These are phyloP conservation scores for Hirudo medicinalis DNA, from an alignment of 1,140 invertebrate species.

Conservation along the genomic window DNA sequence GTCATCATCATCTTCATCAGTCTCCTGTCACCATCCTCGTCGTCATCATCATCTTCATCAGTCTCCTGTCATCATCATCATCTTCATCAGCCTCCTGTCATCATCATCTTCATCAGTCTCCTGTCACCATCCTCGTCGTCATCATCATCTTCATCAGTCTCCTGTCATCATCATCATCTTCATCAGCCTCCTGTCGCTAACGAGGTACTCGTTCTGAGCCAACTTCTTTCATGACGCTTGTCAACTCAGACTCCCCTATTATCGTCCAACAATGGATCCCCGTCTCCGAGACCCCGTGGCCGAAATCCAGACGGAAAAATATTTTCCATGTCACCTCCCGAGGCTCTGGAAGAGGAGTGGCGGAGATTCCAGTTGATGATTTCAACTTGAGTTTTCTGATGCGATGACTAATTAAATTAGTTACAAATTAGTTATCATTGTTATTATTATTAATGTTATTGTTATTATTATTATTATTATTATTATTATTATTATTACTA, in stretches of 20 bases:
- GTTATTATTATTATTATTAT: neutral
- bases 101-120: neutral
- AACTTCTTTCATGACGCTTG: no score
- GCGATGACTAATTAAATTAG: no score
- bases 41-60: conserved; percentile 17
- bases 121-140: neutral
- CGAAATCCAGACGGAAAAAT: no score
- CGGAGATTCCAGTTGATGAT: no score
- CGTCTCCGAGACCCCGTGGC: no score
- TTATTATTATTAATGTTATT: neutral
- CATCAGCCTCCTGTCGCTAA: neutral
- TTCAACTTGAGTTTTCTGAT: no score
- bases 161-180: conserved; percentile 2
- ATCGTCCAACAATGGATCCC: no score
- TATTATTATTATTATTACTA: conserved; percentile 2
- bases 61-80: conserved; percentile 6
- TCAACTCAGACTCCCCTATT: no score
- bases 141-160: conserved; percentile 1
- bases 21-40: conserved; percentile 10
- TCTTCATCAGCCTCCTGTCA: neutral
- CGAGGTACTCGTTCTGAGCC: conserved; percentile 6
- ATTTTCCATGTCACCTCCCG: no score
- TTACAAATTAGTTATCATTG: neutral
- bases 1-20: conserved; percentile 16
- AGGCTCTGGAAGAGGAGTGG: no score